phyloP scores from a whole-genome alignment of 1,140 invertebrate genomes.

The Cryptotermes secundus region DNA sequence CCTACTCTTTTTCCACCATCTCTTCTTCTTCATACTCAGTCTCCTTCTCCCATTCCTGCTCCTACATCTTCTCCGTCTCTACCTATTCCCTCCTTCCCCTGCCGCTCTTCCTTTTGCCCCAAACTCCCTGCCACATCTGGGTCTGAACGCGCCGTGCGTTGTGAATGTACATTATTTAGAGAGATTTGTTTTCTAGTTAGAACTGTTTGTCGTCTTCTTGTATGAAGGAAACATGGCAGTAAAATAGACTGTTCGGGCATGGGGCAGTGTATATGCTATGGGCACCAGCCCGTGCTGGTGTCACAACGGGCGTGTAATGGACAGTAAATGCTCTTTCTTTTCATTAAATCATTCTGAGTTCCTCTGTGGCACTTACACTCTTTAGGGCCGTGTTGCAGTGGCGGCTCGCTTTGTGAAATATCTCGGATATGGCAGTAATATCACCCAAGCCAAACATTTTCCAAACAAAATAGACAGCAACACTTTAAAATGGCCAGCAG shows the following conservation, averaged over 20 bases:
- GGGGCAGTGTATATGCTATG: not conserved
- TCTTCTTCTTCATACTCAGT: too few species aligned
- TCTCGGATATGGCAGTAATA: too few species aligned
- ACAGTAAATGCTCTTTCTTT: not conserved
- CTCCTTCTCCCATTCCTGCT: too few species aligned
- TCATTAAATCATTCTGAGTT: not conserved
- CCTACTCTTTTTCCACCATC: too few species aligned
- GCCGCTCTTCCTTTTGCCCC: too few species aligned
- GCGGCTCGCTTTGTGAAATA: not conserved
- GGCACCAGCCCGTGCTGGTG: too few species aligned
- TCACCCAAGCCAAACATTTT: too few species aligned
- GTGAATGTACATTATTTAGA: not conserved
- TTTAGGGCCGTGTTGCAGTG: not conserved
- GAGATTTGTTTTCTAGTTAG: slow-evolving; percentile 5
- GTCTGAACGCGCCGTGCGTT: not conserved
- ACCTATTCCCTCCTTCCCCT: too few species aligned
- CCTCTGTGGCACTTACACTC: not conserved
- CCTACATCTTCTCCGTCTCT: too few species aligned
- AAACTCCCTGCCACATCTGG: too few species aligned
- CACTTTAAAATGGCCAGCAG: too few species aligned
- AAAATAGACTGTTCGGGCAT: not conserved
- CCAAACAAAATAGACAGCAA: too few species aligned
- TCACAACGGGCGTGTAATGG: not conserved
- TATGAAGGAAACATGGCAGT: not conserved
- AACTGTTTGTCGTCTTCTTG: not conserved